Percentiles rank a stretch among this genome's conserved stretches.
Conservation (phyloP, 2,888 invertebrate genomes). For the Bimastos eiseni region DNA sequence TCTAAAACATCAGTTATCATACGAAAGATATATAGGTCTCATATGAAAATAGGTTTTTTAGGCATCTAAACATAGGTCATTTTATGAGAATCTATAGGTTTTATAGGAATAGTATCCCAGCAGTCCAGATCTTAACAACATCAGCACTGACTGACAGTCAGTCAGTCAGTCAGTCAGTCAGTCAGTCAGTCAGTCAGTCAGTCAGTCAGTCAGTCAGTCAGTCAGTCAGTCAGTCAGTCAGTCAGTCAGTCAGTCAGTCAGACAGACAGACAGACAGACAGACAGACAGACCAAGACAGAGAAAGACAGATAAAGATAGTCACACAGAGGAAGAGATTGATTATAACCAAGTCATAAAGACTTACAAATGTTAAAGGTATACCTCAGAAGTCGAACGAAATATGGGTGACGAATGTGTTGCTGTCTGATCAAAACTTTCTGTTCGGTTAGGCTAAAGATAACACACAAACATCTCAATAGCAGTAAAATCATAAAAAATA, state of each 20-base stretch:
- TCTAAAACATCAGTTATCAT: neutral
- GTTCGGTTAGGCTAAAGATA: neutral
- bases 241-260: slow-evolving; percentile 19
- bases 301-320: slow-evolving; percentile 20
- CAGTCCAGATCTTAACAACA: neutral
- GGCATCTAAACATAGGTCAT: no score
- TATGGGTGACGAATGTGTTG: neutral
- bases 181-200: slow-evolving; percentile 3
- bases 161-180: neutral
- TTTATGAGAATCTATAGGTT: no score
- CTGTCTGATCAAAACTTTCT: neutral
- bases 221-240: slow-evolving; percentile 27
- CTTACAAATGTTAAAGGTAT: neutral
- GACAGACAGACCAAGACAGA: slow-evolving; percentile 20
- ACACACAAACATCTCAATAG: neutral
- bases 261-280: slow-evolving; percentile 22
- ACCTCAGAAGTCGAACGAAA: neutral
- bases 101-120: no score
- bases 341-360: neutral
- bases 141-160: neutral
- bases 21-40: no score
- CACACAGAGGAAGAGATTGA: neutral
- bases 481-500: neutral
- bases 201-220: slow-evolving; percentile 22
- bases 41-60: no score